A percentile compares a stretch with the other conserved stretches of the same genome.
These are phyloP conservation scores for Sebastes matsubarae DNA, from an alignment of 2,797 vertebrate species.

Conservation along the genomic window DNA sequence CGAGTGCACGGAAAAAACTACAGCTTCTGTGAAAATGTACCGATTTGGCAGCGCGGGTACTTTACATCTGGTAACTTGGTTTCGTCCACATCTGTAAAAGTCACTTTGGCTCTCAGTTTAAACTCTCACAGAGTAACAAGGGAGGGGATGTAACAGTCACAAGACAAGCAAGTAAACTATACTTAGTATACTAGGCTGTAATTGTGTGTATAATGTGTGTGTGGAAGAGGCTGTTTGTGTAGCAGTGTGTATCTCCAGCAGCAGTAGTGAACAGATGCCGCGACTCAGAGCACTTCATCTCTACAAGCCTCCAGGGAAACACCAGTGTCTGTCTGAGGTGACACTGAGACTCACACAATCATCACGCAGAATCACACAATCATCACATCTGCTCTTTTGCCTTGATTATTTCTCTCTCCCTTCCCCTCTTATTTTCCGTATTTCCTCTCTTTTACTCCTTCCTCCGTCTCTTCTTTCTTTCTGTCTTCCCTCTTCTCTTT, in stretches of 20 bases:
- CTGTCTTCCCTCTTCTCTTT: background rate
- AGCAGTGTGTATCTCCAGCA: background rate
- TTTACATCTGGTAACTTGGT: background rate
- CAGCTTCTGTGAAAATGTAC: background rate
- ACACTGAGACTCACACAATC: slow-evolving; percentile 18
- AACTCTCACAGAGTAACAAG: background rate
- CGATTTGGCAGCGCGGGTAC: background rate
- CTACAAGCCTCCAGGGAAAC: slow-evolving; percentile 31
- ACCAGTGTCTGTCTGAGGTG: slow-evolving; percentile 10
- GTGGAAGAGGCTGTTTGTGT: background rate
- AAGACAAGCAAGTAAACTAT: background rate
- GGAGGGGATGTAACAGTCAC: background rate
- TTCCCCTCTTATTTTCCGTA: background rate
- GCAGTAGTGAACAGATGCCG: slow-evolving; percentile 37
- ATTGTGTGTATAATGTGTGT: background rate
- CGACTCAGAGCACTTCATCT: slow-evolving; percentile 41
- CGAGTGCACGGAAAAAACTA: too few relatives aligned
- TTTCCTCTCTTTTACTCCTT: background rate
- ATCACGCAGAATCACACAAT: slow-evolving; percentile 8
- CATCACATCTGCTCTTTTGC: slow-evolving; percentile 37
- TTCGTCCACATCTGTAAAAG: background rate
- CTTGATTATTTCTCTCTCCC: background rate
- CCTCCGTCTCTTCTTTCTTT: background rate
- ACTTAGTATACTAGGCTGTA: background rate
- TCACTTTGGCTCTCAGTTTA: background rate